Percentiles rank a stretch among this genome's conserved stretches.
Evolutionary conservation across 2,113 vertebrate species (phyloP).

Genomic region (Rhadina sibilatrix): DNA sequence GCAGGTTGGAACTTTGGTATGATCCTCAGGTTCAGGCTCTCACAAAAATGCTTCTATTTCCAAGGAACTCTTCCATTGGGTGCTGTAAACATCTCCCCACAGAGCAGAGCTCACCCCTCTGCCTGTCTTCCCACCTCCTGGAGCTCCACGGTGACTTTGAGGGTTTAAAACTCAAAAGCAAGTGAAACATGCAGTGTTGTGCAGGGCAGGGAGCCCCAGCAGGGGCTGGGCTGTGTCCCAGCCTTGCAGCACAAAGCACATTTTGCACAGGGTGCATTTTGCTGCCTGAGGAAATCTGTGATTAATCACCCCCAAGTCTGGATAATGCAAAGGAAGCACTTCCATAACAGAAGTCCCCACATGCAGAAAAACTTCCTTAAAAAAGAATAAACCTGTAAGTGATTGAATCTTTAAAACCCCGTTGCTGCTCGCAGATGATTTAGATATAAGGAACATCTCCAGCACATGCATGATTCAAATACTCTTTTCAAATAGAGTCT

Average conservation of each 20-base stretch:
- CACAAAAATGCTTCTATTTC: background rate
- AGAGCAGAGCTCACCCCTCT: background rate
- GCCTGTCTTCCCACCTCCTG: background rate
- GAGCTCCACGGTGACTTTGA: background rate
- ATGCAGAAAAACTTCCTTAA: background rate
- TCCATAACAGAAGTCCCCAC: background rate
- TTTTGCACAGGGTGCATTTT: background rate
- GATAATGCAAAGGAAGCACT: background rate
- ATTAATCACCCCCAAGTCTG: background rate
- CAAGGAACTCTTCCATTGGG: background rate
- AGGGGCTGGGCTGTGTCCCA: background rate
- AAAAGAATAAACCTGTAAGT: background rate
- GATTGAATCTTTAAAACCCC: background rate
- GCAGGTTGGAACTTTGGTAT: background rate
- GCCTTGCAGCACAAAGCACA: background rate
- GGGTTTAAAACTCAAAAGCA: background rate
- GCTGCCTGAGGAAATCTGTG: background rate
- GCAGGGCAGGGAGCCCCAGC: background rate
- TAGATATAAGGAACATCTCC: background rate
- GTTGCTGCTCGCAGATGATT: background rate
- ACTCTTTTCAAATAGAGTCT: background rate
- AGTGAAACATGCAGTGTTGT: accelerated
- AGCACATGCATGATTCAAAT: conserved; percentile 6
- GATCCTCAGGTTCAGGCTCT: background rate
- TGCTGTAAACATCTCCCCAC: background rate